phyloP scores from a whole-genome alignment of 2,113 vertebrate species.

The Campylorhamphus procurvoides region DNA sequence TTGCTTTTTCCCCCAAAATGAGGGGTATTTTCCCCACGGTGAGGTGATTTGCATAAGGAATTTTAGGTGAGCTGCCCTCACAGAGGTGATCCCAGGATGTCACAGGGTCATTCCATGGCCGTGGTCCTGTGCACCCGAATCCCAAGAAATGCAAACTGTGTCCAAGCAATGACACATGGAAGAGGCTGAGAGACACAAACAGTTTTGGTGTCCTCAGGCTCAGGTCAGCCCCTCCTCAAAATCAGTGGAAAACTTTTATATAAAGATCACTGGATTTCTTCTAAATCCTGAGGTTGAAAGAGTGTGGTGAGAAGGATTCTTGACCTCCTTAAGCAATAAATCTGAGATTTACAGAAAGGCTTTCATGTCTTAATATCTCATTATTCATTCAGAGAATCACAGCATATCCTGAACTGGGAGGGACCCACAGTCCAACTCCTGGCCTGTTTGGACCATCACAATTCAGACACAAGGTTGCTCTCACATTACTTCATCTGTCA shows the following conservation, averaged over 20 bases:
- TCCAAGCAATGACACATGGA: not conserved
- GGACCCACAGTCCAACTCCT: not conserved
- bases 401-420: not conserved
- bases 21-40: not conserved
- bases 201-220: not conserved
- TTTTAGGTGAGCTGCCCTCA: not conserved
- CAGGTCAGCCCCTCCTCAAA: not conserved
- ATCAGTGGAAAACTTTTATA: not conserved
- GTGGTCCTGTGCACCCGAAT: not conserved
- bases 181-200: not conserved
- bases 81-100: not conserved
- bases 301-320: not conserved
- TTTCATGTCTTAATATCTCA: not conserved
- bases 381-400: accelerated
- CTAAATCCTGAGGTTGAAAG: not conserved
- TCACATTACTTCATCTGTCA: not conserved
- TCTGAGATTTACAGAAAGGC: not conserved
- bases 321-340: not conserved
- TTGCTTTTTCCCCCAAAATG: not conserved
- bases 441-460: accelerated
- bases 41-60: not conserved
- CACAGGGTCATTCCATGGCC: accelerated
- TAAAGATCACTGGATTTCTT: not conserved
- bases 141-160: not conserved
- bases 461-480: not conserved